Evolutionary conservation across 2,113 vertebrate genomes (phyloP).

Genomic region (Apodemus speciosus): DNA sequence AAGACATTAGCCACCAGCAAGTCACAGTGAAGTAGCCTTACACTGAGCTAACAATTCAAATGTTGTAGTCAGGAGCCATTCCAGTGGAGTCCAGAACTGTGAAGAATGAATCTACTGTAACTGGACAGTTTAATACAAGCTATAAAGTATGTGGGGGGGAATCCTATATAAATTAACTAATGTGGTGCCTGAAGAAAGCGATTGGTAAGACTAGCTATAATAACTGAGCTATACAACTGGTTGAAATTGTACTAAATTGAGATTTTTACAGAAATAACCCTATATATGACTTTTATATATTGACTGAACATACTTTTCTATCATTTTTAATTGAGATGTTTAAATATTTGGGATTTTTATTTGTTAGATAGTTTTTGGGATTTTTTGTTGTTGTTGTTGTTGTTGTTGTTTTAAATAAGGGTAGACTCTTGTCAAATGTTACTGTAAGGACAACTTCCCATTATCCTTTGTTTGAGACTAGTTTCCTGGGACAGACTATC

Average conservation of each 20-base stretch:
- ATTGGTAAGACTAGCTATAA: not conserved
- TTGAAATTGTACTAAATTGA: not conserved
- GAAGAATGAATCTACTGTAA: not conserved
- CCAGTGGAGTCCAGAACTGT: not conserved
- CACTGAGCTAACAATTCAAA: not conserved
- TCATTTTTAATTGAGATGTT: slow-evolving; percentile 33
- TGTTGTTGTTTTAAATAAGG: not conserved
- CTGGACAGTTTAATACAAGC: not conserved
- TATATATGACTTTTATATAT: not conserved
- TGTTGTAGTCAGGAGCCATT: not conserved
- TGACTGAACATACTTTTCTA: not conserved
- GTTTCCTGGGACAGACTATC: not conserved
- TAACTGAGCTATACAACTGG: not conserved
- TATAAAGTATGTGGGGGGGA: not conserved
- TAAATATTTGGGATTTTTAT: not conserved
- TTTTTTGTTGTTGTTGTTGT: no score
- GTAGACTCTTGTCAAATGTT: slow-evolving; percentile 15
- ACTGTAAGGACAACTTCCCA: not conserved
- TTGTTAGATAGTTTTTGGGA: no score
- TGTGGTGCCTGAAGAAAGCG: not conserved
- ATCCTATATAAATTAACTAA: slow-evolving; percentile 5
- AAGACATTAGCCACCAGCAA: not conserved
- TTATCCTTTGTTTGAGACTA: not conserved
- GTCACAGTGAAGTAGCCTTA: not conserved
- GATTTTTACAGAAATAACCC: slow-evolving; percentile 26